Percentiles rank a stretch among this genome's conserved stretches.
Evolutionary conservation across 2,113 vertebrate species (phyloP).

Genomic region (Pseudorasbora parva): DNA sequence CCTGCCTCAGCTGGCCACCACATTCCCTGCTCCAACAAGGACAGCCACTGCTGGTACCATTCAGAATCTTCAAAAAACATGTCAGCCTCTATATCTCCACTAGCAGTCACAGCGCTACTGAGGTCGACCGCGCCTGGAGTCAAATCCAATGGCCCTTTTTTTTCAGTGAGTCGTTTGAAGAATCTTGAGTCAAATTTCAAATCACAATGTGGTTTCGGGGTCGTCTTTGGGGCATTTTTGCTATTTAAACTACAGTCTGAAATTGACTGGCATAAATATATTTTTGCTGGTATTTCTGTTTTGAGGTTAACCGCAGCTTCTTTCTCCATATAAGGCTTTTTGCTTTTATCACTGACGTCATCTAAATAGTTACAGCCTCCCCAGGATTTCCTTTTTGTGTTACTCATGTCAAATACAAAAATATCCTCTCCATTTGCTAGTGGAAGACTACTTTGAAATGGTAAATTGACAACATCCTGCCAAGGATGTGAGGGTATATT

Average conservation of each 20-base stretch:
- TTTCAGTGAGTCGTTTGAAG: slow-evolving; percentile 74
- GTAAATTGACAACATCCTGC: slow-evolving; percentile 57
- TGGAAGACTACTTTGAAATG: slow-evolving; percentile 67
- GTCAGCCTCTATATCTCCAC: slow-evolving; percentile 68
- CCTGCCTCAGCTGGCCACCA: slow-evolving; percentile 94
- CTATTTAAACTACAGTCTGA: slow-evolving; percentile 66
- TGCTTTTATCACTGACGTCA: slow-evolving; percentile 44
- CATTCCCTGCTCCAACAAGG: slow-evolving; percentile 85
- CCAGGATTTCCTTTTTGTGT: slow-evolving; percentile 67
- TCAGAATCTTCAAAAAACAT: slow-evolving; percentile 76
- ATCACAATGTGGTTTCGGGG: slow-evolving; percentile 66
- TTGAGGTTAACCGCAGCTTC: slow-evolving; percentile 68
- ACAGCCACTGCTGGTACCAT: slow-evolving; percentile 91
- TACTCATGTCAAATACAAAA: slow-evolving; percentile 78
- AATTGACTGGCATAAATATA: slow-evolving; percentile 67
- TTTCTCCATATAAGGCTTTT: slow-evolving; percentile 61
- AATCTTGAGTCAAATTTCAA: slow-evolving; percentile 74
- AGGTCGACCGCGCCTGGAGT: slow-evolving; percentile 64
- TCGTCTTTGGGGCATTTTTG: slow-evolving; percentile 64
- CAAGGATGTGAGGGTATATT: slow-evolving; percentile 76
- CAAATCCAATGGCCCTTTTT: slow-evolving; percentile 88
- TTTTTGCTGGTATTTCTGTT: slow-evolving; percentile 54
- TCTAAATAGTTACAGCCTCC: slow-evolving; percentile 73
- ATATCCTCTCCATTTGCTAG: slow-evolving; percentile 67
- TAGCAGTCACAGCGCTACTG: slow-evolving; percentile 71